Conservation (phyloP, 1,140 invertebrate species). For the Neodiprion fabricii region DNA sequence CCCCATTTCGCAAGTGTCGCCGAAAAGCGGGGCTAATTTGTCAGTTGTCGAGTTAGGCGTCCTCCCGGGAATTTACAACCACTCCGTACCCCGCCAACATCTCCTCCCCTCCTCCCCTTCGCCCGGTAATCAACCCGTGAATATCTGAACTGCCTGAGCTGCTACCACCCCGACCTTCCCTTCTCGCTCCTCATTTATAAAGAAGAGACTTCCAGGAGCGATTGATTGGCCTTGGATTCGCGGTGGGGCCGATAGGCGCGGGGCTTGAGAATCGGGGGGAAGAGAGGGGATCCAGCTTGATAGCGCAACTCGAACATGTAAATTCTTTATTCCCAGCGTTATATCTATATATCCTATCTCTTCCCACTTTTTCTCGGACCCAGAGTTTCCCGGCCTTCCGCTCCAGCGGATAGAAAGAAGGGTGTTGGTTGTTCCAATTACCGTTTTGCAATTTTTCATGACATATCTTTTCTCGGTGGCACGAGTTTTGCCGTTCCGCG, state of each 20-base stretch:
- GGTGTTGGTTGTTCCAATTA: too few species aligned
- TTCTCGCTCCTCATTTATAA: constrained; percentile 55
- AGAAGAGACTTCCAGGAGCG: constrained; percentile 51
- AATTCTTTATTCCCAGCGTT: background rate
- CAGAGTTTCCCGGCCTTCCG: too few species aligned
- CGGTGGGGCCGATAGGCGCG: background rate
- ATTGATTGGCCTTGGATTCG: constrained; percentile 45
- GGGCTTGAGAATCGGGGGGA: background rate
- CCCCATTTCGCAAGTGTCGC: constrained; percentile 64
- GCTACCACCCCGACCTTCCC: constrained; percentile 30
- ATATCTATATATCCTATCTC: background rate
- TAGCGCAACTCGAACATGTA: constrained; percentile 1
- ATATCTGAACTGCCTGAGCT: constrained; percentile 56
- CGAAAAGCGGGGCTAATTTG: constrained; percentile 61
- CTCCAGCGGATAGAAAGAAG: too few species aligned
- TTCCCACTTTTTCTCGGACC: too few species aligned
- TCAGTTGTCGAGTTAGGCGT: constrained; percentile 64
- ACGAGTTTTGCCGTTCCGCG: too few species aligned
- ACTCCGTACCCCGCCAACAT: constrained; percentile 22
- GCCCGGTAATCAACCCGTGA: constrained; percentile 61
- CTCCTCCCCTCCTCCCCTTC: constrained; percentile 7
- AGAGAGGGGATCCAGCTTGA: background rate
- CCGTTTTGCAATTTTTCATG: too few species aligned
- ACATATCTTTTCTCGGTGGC: too few species aligned
- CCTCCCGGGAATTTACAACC: constrained; percentile 52